Conservation (phyloP, 23 tunicate species). For the Styela plicata region DNA sequence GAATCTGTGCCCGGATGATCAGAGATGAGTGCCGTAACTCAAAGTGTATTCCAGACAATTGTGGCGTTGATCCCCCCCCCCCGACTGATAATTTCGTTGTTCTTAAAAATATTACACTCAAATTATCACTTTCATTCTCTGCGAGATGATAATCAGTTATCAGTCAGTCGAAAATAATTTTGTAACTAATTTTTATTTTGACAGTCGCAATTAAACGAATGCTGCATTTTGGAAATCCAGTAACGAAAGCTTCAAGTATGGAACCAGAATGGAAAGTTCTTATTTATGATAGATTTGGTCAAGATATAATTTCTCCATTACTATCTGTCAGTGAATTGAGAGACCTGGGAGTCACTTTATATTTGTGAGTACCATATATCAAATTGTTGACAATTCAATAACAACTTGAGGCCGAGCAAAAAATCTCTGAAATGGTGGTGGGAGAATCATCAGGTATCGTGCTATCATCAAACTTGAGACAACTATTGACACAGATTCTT, state of each 20-base stretch:
- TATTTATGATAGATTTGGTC: conserved; percentile 91
- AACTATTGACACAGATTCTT: neutral
- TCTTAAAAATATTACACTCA: neutral
- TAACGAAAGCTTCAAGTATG: conserved; percentile 41
- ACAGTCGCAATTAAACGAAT: conserved; percentile 69
- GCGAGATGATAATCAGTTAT: neutral
- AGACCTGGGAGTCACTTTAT: conserved; percentile 86
- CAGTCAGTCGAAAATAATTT: neutral
- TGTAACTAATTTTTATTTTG: neutral
- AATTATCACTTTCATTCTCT: neutral
- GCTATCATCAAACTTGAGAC: neutral
- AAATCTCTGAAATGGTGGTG: too few species aligned
- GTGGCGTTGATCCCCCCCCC: neutral
- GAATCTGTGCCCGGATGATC: too few species aligned
- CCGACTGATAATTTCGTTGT: neutral
- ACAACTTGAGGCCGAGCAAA: too few species aligned
- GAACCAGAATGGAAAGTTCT: conserved; percentile 98
- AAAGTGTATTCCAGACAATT: neutral
- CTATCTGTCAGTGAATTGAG: conserved; percentile 89
- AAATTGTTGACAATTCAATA: neutral
- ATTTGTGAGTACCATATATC: conserved; percentile 40
- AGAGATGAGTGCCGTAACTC: too few species aligned
- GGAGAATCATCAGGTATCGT: too few species aligned
- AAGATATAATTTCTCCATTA: conserved; percentile 93
- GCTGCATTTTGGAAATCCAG: conserved; percentile 66